Base-by-base conservation (phyloP, 2,113 vertebrate species). In the Sturnira hondurensis region DNA sequence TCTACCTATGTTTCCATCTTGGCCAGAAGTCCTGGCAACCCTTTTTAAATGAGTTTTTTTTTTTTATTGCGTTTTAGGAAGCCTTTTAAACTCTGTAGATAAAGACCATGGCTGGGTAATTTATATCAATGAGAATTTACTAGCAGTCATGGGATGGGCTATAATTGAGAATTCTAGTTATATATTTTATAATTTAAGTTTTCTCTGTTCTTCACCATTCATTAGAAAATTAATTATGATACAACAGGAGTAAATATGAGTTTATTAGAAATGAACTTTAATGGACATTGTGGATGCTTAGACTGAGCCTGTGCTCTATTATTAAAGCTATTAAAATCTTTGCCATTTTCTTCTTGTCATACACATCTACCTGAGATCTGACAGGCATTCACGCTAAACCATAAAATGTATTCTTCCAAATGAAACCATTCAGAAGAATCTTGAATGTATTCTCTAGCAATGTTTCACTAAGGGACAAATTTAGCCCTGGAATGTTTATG, bases 211-310 rank as follows among this genome's bases (percentile, higher is more conserved):
- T 45, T 96, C 71, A 94, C 22, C 58, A 77, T 96, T 97, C 36
- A 71, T 96, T 97, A 97, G 80, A 89, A 96, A 92, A 78, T 93
- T 97, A 97, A 96, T 97, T 97, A 82, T 68, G 95, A 93, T 56
- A 85, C 54, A 84, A 58, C 74, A 96, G 71, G 54, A 97, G 83
- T 94, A 97, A 98, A 74, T 88, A 90, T 1, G 38, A 90, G 91
- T 26, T 38, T 97, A 80, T 85, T 93, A 92, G 91, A 96, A 94
- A 92, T 93, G 96, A 96, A 96, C 96, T 93, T 92, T 92, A 97
- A 97, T 94, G 83, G 76, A 33, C 84, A 94, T 96, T 97, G 92
- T 94, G 56, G 24, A 28, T 31, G 45, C 61, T 0, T 83, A 93
- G 86, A 96, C 93, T 33, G 89, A 93, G 71, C 14, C 91, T 81